These are phyloP conservation scores for Tethya wilhelma DNA, from an alignment of 37 sponge, comb jelly and placozoan species.

Conservation along the genomic window DNA sequence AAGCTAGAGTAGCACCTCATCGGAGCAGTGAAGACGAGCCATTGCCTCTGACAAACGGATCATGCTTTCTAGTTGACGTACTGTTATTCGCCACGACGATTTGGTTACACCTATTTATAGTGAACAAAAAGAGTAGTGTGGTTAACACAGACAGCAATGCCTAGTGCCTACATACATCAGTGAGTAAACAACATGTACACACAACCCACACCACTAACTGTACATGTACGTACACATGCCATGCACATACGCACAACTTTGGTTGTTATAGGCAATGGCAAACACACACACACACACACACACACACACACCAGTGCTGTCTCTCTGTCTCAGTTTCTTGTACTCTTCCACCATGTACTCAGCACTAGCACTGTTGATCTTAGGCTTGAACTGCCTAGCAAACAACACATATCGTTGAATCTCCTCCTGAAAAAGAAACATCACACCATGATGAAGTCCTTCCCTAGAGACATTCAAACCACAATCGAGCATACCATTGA, in stretches of 20 bases:
- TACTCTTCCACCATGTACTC: conserved; percentile 98
- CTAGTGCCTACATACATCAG: not conserved
- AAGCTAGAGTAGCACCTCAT: conserved; percentile 79
- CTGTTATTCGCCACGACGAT: conserved; percentile 98
- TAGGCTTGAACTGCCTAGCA: conserved; percentile 94
- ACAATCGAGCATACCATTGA: conserved; percentile 67
- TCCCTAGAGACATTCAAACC: not conserved
- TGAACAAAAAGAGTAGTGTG: too few relatives aligned
- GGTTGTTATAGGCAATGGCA: not conserved
- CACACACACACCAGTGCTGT: conserved; percentile 67
- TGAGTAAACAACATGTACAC: not conserved
- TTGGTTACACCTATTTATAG: conserved; percentile 70
- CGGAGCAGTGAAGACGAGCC: conserved; percentile 93
- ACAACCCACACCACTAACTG: not conserved
- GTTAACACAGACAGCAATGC: too few relatives aligned
- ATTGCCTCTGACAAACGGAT: conserved; percentile 99
- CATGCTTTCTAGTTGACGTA: conserved; percentile 99
- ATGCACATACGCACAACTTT: not conserved
- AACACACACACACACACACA: not conserved
- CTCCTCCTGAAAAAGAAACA: conserved; percentile 77
- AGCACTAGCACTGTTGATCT: conserved; percentile 81
- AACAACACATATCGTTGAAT: conserved; percentile 93
- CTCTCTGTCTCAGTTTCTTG: conserved; percentile 91
- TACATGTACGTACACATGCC: not conserved
- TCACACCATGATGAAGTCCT: not conserved